Evolutionary conservation across 2,888 invertebrate genomes (phyloP).

Genomic region (Pegoplata infirma): DNA sequence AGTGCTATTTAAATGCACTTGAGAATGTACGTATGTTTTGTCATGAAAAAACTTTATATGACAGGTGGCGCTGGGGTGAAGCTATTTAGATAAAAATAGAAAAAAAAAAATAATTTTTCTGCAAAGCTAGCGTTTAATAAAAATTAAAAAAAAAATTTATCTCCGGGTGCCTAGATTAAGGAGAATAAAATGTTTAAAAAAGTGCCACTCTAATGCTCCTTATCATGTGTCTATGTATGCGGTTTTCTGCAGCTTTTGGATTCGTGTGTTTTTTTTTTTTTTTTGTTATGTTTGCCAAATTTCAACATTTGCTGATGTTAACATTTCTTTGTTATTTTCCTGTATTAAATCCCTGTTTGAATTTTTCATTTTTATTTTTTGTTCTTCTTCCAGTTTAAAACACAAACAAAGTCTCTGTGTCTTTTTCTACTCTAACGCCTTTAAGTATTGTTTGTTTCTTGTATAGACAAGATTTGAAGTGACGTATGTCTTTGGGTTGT

Average conservation of each 20-base stretch:
- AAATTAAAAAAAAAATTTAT: no score
- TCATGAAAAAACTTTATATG: no score
- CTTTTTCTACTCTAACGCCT: slow-evolving; percentile 25
- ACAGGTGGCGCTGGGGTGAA: no score
- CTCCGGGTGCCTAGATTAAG: no score
- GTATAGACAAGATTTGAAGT: slow-evolving; percentile 29
- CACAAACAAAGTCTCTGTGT: neutral
- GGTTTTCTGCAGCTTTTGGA: neutral
- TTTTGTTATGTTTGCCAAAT: slow-evolving; percentile 37
- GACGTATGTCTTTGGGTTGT: slow-evolving; percentile 34
- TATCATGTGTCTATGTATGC: neutral
- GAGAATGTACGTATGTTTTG: no score
- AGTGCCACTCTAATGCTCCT: no score
- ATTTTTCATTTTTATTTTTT: neutral
- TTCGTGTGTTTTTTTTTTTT: slow-evolving; percentile 6
- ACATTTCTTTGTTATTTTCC: slow-evolving; percentile 19
- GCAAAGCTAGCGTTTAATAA: no score
- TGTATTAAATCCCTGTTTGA: neutral
- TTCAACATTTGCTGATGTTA: slow-evolving; percentile 23
- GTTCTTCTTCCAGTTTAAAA: no score
- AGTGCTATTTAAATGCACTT: no score
- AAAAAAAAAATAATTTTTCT: no score
- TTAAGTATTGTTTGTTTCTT: slow-evolving; percentile 29
- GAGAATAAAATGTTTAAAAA: no score
- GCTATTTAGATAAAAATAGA: no score